Evolutionary conservation across 1,140 invertebrate genomes (phyloP), one percentile per base, ranked within the genome.

Genomic region (Drosophila ogumai): DNA sequence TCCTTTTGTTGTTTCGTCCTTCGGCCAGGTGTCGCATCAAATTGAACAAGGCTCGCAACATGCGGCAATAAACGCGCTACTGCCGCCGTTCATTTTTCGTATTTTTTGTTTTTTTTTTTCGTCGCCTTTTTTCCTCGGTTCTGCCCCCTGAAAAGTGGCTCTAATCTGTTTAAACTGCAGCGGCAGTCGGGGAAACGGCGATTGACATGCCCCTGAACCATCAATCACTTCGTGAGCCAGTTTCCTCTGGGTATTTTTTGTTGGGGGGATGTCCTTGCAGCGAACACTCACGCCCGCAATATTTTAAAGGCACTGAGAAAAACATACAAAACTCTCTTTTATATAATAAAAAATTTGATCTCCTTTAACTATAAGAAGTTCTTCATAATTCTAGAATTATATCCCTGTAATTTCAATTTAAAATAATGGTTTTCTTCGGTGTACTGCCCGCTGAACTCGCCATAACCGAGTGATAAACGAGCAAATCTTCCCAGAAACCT

Each of bases 131-230:
- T 66, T 22, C n/a, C n/a, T 46, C 15, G 31, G n/a, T 31, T 22
- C 25, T 31, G 36, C 46, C 44, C 38, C 46, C 71, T 67, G 73
- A 78, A 87, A 90, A 90, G 76, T 88, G 84, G 85, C 84, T 88
- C 84, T 88, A 88, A 88, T 88, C 85, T 90, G 84, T 88, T 88
- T 88, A 88, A 88, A 90, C 85, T 88, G 85, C 85, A 81, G 58
- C 66, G 54, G 54, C 73, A 60, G 47, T 69, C 63, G 63, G 46
- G 61, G 68, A 65, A 76, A 72, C 67, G 77, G 75, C 84, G 81
- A 88, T 87, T 88, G 82, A 87, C 84, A 87, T 87, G 80, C 67
- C 84, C 77, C 75, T 76, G 75, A 90, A 82, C 84, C 85, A 88
- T 88, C 84, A 88, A 88, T 88, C 84, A 88, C 84, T 90, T 74